Evolutionary conservation across 2,113 vertebrate species (phyloP), one percentile per base, ranked within the genome.

Genomic region (Eurystomus gularis): DNA sequence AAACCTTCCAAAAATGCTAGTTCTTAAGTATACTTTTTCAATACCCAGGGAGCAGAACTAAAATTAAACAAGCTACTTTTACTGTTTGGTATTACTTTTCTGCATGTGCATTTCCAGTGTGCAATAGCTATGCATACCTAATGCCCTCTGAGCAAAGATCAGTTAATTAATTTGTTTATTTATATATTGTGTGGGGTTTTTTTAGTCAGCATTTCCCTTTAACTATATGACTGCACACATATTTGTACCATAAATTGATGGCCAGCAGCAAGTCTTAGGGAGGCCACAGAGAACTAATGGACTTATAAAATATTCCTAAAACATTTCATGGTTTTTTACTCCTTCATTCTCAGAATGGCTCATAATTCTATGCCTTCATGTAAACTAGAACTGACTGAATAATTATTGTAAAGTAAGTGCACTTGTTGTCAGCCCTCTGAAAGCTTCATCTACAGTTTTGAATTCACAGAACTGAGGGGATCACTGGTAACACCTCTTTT

Each of bases 401-500:
- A 52, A 29, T 23, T 62, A 24, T 5, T 49, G 15, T 54, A 48
- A 75, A 71, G 11, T 54, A 70, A 54, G 7, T 19, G 25, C 17
- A n/a, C 5, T 44, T 71, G 8, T 44, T 71, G 8, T 33, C 24
- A 40, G 2, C 13, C 76, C 18, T 72, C 26, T 80, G 13, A 65
- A 51, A 39, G 3, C 12, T 44, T 84, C 17, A 12, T 72, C 26
- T 37, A 15, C 48, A 49, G 4, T 31, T 82, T 49, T 35, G 12
- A 52, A 39, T 70, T 86, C 24, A 68, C 29, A 28, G 31, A 71
- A 70, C 7, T 19, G 23, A 55, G 29, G 51, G 11, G 18, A 28
- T 26, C 0, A 0, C 25, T 58, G 26, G 7, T 4, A 71, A 37
- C 16, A 21, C 6, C 8, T 64, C 6, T 10, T 73, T 78, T 54